phyloP scores from a whole-genome alignment of 2,797 vertebrate species.

The Poecile montanus region DNA sequence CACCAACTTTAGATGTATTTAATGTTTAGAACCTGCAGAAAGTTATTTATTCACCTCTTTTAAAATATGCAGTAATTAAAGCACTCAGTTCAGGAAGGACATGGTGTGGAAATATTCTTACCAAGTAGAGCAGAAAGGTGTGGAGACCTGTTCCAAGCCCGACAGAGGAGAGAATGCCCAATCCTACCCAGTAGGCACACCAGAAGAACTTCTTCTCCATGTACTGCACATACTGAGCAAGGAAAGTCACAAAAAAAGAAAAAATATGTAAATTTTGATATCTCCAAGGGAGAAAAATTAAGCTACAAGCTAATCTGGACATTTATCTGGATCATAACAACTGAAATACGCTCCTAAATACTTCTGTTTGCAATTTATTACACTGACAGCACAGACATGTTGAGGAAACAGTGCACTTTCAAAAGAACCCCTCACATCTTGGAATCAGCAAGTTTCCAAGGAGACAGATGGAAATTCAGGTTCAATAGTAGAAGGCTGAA shows the following conservation, averaged over 20 bases:
- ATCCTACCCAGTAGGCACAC: conserved; percentile 98
- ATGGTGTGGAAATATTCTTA: conserved; percentile 72
- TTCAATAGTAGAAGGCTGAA: background rate
- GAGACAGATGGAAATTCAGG: background rate
- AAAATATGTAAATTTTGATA: background rate
- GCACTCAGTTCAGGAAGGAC: background rate
- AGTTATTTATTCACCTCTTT: background rate
- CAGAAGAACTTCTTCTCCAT: conserved; percentile 93
- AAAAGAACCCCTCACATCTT: background rate
- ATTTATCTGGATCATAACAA: background rate
- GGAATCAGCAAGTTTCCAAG: background rate
- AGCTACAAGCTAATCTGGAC: background rate
- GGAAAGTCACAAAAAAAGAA: background rate
- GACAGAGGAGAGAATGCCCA: conserved; percentile 92
- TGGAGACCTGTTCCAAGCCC: conserved; percentile 97
- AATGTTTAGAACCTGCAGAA: rapidly evolving
- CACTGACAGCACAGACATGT: background rate
- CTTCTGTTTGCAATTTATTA: background rate
- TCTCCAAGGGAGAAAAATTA: background rate
- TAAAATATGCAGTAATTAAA: background rate
- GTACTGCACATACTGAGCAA: conserved; percentile 86
- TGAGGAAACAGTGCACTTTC: background rate
- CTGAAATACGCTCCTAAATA: background rate
- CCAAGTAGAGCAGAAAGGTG: conserved; percentile 96
- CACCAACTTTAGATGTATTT: background rate